phyloP scores from a whole-genome alignment of 2,113 vertebrate species.

The Arenaria interpres region DNA sequence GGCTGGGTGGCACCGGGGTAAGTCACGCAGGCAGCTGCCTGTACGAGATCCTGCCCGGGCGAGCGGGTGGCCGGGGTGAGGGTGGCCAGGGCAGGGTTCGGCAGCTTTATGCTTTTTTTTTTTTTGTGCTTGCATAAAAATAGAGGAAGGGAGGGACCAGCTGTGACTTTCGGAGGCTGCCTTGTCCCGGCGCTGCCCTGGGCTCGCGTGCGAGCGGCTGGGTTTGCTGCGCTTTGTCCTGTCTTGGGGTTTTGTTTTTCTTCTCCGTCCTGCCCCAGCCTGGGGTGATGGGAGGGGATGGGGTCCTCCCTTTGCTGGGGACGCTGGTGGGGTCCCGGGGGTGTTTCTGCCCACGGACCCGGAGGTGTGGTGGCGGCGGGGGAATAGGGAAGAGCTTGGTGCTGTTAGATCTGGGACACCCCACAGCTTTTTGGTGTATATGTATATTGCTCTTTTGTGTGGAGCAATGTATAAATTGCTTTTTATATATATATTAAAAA shows the following conservation, averaged over 20 bases:
- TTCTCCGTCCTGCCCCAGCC: background rate
- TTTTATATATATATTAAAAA: background rate
- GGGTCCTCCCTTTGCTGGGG: background rate
- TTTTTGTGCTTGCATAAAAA: conserved; percentile 30
- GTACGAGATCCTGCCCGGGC: background rate
- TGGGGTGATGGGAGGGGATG: background rate
- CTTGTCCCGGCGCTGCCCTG: background rate
- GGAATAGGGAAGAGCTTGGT: background rate
- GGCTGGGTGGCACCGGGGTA: background rate
- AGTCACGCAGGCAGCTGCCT: background rate
- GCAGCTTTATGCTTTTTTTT: background rate
- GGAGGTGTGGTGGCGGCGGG: background rate
- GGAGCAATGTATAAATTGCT: background rate
- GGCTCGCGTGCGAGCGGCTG: background rate
- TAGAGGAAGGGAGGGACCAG: conserved; percentile 62
- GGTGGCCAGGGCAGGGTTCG: background rate
- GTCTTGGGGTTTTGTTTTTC: background rate
- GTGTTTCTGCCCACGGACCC: accelerated
- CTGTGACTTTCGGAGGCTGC: conserved; percentile 36
- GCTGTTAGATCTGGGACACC: background rate
- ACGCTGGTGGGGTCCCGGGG: background rate
- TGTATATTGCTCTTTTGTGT: background rate
- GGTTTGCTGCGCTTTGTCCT: background rate
- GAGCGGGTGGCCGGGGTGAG: background rate
- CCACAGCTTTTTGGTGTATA: background rate